Conservation (phyloP, 2,888 invertebrate genomes). For the Gymnosoma rotundatum region DNA sequence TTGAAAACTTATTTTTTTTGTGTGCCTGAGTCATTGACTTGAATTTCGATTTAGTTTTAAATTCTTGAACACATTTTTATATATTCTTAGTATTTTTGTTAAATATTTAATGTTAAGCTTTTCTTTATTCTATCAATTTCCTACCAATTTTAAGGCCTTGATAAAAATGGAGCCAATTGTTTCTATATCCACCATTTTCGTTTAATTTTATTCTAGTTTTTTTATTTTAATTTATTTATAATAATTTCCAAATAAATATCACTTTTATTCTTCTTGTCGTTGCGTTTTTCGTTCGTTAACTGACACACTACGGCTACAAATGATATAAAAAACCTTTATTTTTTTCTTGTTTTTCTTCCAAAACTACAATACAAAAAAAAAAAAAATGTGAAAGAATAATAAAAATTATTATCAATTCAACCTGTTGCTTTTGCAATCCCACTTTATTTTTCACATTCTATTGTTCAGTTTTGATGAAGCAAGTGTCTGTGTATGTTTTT, state of each 20-base stretch:
- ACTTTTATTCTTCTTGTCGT: conserved; percentile 56
- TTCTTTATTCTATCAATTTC: conserved; percentile 52
- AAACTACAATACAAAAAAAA: conserved; percentile 40
- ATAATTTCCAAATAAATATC: conserved; percentile 39
- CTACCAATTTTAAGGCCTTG: conserved; percentile 91
- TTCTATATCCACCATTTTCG: conserved; percentile 90
- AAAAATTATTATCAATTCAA: conserved; percentile 48
- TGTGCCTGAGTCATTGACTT: too few species aligned
- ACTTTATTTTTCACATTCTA: conserved; percentile 42
- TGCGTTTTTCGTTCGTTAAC: conserved; percentile 76
- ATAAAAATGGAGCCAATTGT: conserved; percentile 91
- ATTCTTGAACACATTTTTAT: too few species aligned
- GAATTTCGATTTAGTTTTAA: too few species aligned
- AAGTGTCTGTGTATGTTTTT: conserved; percentile 26
- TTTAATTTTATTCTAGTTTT: conserved; percentile 42
- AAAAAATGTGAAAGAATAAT: conserved; percentile 26
- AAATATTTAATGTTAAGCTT: too few species aligned
- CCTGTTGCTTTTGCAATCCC: conserved; percentile 76
- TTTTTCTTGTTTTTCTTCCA: conserved; percentile 3
- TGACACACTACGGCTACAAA: conserved; percentile 72
- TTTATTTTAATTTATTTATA: neutral
- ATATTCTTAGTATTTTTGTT: too few species aligned
- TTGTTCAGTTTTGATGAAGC: conserved; percentile 12
- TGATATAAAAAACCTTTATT: conserved; percentile 53
- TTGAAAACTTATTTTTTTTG: too few species aligned